Percentiles rank a stretch among this genome's conserved stretches.
These are phyloP conservation scores for Lamellibrachia columna DNA, from an alignment of 2,888 invertebrate species.

Conservation along the genomic window DNA sequence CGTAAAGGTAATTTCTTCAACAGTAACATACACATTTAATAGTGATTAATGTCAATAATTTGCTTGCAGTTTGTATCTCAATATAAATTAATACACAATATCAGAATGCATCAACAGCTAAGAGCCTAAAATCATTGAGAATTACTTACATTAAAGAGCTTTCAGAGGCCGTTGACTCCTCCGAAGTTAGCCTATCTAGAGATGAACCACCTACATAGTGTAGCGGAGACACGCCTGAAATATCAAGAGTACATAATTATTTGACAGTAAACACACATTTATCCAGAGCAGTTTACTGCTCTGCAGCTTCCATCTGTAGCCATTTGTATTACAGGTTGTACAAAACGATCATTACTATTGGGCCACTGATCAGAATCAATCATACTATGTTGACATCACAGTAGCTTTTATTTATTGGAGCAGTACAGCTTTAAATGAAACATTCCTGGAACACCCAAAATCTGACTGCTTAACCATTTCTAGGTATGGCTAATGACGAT, in stretches of 20 bases:
- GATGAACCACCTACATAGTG: constrained; percentile 18
- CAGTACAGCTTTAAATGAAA: background rate
- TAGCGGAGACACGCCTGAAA: background rate
- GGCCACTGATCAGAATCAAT: background rate
- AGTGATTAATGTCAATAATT: no score
- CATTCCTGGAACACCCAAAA: background rate
- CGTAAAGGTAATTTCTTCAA: no score
- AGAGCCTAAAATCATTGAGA: background rate
- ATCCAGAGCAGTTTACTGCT: background rate
- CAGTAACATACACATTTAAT: no score
- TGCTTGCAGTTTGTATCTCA: no score
- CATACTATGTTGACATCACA: background rate
- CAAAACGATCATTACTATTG: background rate
- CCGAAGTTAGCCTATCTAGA: constrained; percentile 30
- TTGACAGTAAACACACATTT: background rate
- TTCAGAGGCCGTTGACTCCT: constrained; percentile 27
- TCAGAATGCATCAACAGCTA: background rate
- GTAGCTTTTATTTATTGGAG: background rate
- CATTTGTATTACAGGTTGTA: no score
- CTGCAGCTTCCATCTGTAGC: no score
- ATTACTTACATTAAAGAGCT: constrained; percentile 17
- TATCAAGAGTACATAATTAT: background rate
- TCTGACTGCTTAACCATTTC: background rate
- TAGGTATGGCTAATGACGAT: background rate
- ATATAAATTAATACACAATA: background rate